Conservation (phyloP, 2,888 invertebrate genomes). For the Phyllotreta cruciferae region DNA sequence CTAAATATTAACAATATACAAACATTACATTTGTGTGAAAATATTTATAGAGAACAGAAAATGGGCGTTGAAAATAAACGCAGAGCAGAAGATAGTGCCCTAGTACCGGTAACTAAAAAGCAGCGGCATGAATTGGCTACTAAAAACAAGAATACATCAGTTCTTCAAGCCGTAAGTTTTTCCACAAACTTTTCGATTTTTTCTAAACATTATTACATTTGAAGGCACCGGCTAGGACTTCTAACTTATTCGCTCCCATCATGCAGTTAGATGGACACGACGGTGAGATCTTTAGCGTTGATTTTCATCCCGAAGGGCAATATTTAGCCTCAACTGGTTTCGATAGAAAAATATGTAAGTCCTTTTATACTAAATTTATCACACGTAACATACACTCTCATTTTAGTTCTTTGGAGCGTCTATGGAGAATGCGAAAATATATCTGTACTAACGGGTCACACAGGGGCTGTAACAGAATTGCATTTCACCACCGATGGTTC, state of each 20-base stretch:
- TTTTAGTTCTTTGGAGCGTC: constrained; percentile 90
- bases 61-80: constrained; percentile 66
- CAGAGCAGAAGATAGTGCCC: constrained; percentile 68
- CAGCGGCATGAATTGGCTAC: constrained; percentile 76
- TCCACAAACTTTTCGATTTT: constrained; percentile 5
- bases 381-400: background rate
- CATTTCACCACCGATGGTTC: constrained; percentile 85
- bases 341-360: constrained; percentile 93
- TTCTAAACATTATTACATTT: constrained; percentile 36
- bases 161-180: constrained; percentile 73
- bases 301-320: constrained; percentile 97
- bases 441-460: constrained; percentile 91
- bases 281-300: constrained; percentile 91
- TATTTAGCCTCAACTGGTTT: constrained; percentile 94
- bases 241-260: constrained; percentile 88
- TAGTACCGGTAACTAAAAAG: constrained; percentile 71
- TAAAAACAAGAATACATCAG: constrained; percentile 76
- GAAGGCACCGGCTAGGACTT: constrained; percentile 79
- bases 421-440: constrained; percentile 98
- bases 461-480: constrained; percentile 93
- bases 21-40: background rate
- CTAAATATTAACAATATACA: too few species aligned
- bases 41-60: constrained; percentile 11
- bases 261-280: constrained; percentile 97
- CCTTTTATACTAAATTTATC: background rate